Evolutionary conservation across 2,888 invertebrate genomes (phyloP), one percentile per base, ranked within the genome.

Genomic region (Nymphalis urticae): DNA sequence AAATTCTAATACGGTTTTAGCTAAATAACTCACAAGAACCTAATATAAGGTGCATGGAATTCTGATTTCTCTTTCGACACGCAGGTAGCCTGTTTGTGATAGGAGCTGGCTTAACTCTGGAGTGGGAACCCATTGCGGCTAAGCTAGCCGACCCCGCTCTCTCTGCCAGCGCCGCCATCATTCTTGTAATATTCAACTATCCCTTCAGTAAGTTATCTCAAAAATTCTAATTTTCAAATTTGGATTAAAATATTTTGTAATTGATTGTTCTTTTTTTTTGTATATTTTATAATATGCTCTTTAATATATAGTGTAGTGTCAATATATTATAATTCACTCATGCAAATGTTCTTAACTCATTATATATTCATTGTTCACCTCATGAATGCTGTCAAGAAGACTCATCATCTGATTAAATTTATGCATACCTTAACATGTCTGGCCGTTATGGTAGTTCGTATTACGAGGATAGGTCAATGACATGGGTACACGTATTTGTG

Each of bases 61-160:
- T 54, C 16, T 51, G 8, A 51, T 21, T 51, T 21, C 3, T 51
- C 21, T 19, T 64, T 50, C 19, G 27, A 50, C 7, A 53, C 42
- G 60, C 81, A 95, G 95, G 96, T 75, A 96, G 96, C 75, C 80
- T 97, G 63, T 94, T 97, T 77, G 97, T 97, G 48, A 96, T 97
- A 77, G 85, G 85, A 7, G 92, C 92, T 0, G 92, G 92, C 0
- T 75, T 92, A 73, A 90, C 89, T 16, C 77, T 84, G 47, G 92
- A 92, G 75, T 92, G 92, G 92, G 92, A 89, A 75, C 87, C 89
- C 0, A 74, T 80, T 0, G 87, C 86, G 0, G 83, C 92, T 0
- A 83, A 94, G 63, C 90, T 96, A 68, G 95, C 95, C 0, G 97
- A 97, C 84, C 97, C 97, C 0, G 89, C 95, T 2, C 89, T 97